Base-by-base conservation (phyloP, 2,797 vertebrate species). In the Fistularia commersonii region DNA sequence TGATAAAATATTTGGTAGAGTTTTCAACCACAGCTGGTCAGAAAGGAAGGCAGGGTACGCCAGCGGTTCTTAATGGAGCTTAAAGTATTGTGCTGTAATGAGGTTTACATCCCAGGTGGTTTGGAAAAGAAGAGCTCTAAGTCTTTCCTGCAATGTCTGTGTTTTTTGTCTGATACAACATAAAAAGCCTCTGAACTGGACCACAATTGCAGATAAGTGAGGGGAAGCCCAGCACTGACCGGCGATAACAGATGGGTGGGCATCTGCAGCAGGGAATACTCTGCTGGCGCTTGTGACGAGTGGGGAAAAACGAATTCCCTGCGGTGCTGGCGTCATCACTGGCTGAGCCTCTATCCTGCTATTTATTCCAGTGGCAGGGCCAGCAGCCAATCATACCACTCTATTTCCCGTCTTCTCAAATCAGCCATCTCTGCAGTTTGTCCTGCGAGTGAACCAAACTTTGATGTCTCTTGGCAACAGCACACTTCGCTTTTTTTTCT, bases 251-350 rank as follows among this genome's bases (percentile, higher is more conserved):
- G 77, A 80, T 74, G 70, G 82, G 54, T 35, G 62, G 74, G 57
- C 69, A 76, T 81, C 76, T 72, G 70, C 54, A 78, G 68, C 42
- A 57, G 42, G 70, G 64, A 77, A 76, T 45, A 60, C 44, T 79
- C 74, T 49, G 41, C 46, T 72, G 12, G 7, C 23, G 23, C 47
- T 51, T 63, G 36, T 51, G 59, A 58, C 7, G 40, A 35, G 57
- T 41, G 44, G 47, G 46, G 36, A 50, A 38, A 40, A 57, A 66
- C 54, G 52, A 79, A 74, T 67, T 70, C 73, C 72, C 72, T 11
- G 47, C 62, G 55, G 61, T 0, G 51, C 43, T 70, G 62, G 41
- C 55, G 56, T 76, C 73, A 66, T 69, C 51, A 3, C 56, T 35
- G 65, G 48, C 63, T 41, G 0, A 13, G 53, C 64, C 57, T 69